These are phyloP conservation scores for Neodiprion lecontei DNA, from an alignment of 1,140 invertebrate genomes.

Conservation along the genomic window DNA sequence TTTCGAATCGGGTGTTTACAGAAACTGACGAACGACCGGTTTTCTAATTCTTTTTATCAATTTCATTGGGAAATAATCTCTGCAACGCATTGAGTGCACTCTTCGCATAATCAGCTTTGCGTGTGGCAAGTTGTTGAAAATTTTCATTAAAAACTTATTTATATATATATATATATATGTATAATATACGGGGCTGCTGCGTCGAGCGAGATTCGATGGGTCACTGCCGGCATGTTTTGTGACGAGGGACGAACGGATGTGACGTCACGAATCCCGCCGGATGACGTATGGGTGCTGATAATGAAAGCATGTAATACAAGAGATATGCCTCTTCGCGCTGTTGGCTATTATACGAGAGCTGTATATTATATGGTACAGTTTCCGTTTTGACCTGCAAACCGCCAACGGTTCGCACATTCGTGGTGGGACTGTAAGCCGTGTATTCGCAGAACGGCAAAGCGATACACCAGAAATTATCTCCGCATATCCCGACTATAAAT, in stretches of 20 bases:
- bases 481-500: background rate
- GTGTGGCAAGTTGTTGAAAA: too few relatives aligned
- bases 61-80: too few relatives aligned
- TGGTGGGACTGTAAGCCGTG: background rate
- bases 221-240: constrained; percentile 36
- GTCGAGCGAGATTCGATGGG: background rate
- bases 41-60: too few relatives aligned
- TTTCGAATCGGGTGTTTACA: too few relatives aligned
- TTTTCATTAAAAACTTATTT: too few relatives aligned
- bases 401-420: background rate
- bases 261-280: constrained; percentile 44
- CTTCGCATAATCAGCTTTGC: too few relatives aligned
- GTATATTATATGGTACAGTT: constrained; percentile 45
- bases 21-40: too few relatives aligned
- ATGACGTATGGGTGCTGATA: constrained; percentile 59
- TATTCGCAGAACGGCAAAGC: background rate
- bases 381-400: constrained; percentile 33
- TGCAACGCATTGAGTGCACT: too few relatives aligned
- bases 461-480: constrained; percentile 3
- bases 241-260: constrained; percentile 58
- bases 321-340: constrained; percentile 43
- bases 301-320: constrained; percentile 54
- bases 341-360: constrained; percentile 32
- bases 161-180: too few relatives aligned
- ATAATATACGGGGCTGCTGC: background rate